These are phyloP conservation scores for Drosophila athabasca DNA, from an alignment of 1,140 invertebrate species.

Conservation along the genomic window DNA sequence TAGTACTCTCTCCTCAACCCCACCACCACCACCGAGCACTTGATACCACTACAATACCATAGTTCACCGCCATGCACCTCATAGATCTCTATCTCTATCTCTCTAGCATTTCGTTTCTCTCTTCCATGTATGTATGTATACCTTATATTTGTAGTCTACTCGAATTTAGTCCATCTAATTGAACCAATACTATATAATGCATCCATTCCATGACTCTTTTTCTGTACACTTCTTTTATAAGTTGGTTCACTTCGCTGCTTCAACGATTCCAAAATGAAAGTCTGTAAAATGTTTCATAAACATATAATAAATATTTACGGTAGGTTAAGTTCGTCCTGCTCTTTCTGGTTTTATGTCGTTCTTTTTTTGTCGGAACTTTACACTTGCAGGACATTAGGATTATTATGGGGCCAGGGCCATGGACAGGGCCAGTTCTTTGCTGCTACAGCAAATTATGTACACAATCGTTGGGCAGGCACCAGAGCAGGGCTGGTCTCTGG, in stretches of 20 bases:
- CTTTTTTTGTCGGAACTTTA: slow-evolving; percentile 6
- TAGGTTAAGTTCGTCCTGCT: slow-evolving; percentile 60
- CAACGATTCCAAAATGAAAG: slow-evolving; percentile 73
- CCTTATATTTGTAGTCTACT: slow-evolving; percentile 40
- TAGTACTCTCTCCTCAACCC: slow-evolving; percentile 49
- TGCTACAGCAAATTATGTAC: slow-evolving; percentile 41
- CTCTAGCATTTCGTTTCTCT: slow-evolving; percentile 19
- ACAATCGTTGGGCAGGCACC: slow-evolving; percentile 31
- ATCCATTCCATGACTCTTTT: slow-evolving; percentile 47
- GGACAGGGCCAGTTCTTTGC: slow-evolving; percentile 14
- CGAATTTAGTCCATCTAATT: slow-evolving; percentile 36
- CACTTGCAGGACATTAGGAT: slow-evolving; percentile 37
- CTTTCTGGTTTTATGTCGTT: slow-evolving; percentile 3
- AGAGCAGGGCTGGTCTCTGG: neutral
- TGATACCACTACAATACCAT: slow-evolving; percentile 6
- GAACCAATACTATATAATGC: slow-evolving; percentile 20
- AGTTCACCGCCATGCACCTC: slow-evolving; percentile 24
- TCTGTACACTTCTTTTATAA: slow-evolving; percentile 58
- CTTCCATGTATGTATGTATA: slow-evolving; percentile 40
- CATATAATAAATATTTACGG: slow-evolving; percentile 80
- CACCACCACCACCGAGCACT: neutral
- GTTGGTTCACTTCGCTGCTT: slow-evolving; percentile 68
- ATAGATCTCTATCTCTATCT: slow-evolving; percentile 1
- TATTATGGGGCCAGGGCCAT: slow-evolving; percentile 5
- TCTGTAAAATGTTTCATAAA: slow-evolving; percentile 82